phyloP scores from a whole-genome alignment of 2,888 invertebrate species.

The Eristalis arbustorum region DNA sequence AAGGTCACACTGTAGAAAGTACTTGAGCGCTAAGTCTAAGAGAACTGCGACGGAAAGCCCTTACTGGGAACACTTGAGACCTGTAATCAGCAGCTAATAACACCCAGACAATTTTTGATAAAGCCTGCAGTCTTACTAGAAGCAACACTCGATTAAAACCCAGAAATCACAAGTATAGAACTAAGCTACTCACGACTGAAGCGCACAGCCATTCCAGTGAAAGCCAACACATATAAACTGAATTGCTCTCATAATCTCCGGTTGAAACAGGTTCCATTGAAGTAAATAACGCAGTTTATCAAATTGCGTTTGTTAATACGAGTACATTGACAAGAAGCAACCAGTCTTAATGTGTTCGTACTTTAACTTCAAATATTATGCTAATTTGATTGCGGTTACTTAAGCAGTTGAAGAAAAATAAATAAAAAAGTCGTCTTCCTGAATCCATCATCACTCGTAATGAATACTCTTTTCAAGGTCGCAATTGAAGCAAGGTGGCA shows the following conservation, averaged over 20 bases:
- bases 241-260: not conserved
- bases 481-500: not conserved
- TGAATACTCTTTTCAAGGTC: not conserved
- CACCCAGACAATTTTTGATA: too few species aligned
- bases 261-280: not conserved
- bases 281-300: not conserved
- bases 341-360: not conserved
- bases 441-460: not conserved
- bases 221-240: not conserved
- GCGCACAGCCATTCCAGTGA: not conserved
- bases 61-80: too few species aligned
- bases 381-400: not conserved
- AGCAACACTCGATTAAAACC: not conserved
- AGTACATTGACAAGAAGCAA: not conserved
- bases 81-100: too few species aligned
- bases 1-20: too few species aligned
- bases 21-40: too few species aligned
- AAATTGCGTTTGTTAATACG: not conserved
- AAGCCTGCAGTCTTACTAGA: too few species aligned
- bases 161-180: not conserved
- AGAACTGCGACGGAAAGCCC: too few species aligned
- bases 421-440: not conserved
- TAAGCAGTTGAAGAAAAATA: not conserved
- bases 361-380: not conserved
- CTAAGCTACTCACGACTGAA: too few species aligned